Conservation (phyloP, 2,113 vertebrate species). For the Muscicapa adusta region DNA sequence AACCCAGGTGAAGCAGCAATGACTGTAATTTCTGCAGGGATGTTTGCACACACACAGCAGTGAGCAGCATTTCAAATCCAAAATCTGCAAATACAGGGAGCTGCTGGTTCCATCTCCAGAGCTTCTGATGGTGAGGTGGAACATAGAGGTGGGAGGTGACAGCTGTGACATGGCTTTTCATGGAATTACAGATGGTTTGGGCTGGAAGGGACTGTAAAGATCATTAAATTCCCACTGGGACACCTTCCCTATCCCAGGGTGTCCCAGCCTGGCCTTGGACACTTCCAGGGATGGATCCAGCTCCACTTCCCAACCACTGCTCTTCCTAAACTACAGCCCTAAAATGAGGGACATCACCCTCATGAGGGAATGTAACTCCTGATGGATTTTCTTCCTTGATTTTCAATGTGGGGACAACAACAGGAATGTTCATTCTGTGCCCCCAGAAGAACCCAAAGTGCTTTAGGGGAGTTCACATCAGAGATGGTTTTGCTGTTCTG, state of each 20-base stretch:
- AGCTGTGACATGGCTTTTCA: rapidly evolving
- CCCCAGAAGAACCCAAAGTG: neutral
- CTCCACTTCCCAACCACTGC: neutral
- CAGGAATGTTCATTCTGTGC: neutral
- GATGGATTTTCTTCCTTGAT: neutral
- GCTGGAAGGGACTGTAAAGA: neutral
- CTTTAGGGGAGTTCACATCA: neutral
- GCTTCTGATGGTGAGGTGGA: rapidly evolving
- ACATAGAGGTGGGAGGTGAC: neutral
- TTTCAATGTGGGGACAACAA: neutral
- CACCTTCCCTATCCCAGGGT: rapidly evolving
- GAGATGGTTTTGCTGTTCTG: neutral
- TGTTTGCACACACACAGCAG: neutral
- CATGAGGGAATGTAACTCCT: neutral
- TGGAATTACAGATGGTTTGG: neutral
- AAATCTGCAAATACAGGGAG: rapidly evolving
- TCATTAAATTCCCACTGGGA: neutral
- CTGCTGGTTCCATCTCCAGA: neutral
- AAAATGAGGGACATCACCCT: neutral
- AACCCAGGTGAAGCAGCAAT: neutral
- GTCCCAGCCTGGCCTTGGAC: neutral
- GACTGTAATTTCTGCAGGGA: neutral
- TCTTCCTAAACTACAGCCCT: neutral
- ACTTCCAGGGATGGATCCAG: neutral
- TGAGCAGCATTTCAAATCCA: neutral